Evolutionary conservation across 2,888 invertebrate species (phyloP).

Genomic region (Cosmia trapezina): DNA sequence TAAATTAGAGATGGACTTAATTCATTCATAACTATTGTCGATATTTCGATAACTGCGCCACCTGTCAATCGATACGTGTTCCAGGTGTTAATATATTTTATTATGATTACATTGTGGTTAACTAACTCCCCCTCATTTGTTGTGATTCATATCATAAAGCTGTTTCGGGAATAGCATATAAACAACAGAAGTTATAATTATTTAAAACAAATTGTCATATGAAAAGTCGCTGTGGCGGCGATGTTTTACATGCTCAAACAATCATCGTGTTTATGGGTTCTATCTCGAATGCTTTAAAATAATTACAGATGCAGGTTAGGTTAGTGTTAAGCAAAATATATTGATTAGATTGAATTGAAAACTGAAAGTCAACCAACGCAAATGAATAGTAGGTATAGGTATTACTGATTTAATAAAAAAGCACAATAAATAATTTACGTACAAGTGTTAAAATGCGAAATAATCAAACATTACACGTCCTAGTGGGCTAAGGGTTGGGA

Average conservation of each 20-base stretch:
- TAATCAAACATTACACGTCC: slow-evolving; percentile 60
- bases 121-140: slow-evolving; percentile 30
- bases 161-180: not conserved
- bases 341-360: not conserved
- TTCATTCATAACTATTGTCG: slow-evolving; percentile 37
- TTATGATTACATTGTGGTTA: slow-evolving; percentile 45
- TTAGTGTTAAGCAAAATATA: too few species aligned
- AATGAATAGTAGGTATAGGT: too few species aligned
- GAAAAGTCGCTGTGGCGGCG: too few species aligned
- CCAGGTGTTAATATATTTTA: slow-evolving; percentile 70
- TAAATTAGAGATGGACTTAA: slow-evolving; percentile 43
- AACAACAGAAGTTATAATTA: not conserved
- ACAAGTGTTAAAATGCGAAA: slow-evolving; percentile 41
- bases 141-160: slow-evolving; percentile 52
- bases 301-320: too few species aligned
- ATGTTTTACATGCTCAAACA: not conserved
- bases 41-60: slow-evolving; percentile 63
- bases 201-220: not conserved
- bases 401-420: too few species aligned
- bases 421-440: slow-evolving; percentile 5
- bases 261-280: not conserved
- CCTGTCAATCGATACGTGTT: slow-evolving; percentile 70
- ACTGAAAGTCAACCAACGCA: not conserved
- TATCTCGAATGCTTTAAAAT: not conserved
- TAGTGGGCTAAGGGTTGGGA: slow-evolving; percentile 54